Conservation (phyloP, 2,797 vertebrate species). For the Gastrophryne carolinensis region DNA sequence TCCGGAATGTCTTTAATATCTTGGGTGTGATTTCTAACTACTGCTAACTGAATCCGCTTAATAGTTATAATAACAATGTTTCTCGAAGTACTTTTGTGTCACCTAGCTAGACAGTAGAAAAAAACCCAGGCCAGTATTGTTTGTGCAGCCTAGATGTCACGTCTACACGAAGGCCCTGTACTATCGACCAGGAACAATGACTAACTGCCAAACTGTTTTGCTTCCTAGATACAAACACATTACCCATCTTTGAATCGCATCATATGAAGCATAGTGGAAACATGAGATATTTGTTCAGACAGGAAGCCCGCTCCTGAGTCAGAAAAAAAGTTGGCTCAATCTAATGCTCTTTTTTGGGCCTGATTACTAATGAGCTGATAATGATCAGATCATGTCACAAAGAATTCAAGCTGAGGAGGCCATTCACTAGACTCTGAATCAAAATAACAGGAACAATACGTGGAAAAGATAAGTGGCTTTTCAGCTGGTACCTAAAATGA, state of each 20-base stretch:
- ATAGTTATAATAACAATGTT: no score
- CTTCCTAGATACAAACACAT: conserved; percentile 34
- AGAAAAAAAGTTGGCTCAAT: conserved; percentile 41
- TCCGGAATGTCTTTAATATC: no score
- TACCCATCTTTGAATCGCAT: not conserved
- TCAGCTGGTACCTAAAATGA: conserved; percentile 20
- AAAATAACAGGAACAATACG: conserved; percentile 48
- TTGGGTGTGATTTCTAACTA: no score
- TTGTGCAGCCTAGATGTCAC: not conserved
- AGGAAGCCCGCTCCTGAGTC: conserved; percentile 46
- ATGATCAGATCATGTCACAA: conserved; percentile 46
- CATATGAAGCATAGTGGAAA: conserved; percentile 40
- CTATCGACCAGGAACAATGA: conserved; percentile 15
- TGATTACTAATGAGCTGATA: conserved; percentile 49
- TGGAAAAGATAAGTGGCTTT: conserved; percentile 45
- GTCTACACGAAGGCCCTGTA: not conserved
- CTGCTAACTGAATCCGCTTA: no score
- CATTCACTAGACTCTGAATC: conserved; percentile 37
- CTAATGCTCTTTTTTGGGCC: conserved; percentile 36
- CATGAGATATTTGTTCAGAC: conserved; percentile 30
- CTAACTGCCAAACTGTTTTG: conserved; percentile 4
- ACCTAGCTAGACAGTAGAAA: no score
- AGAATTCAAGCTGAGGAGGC: conserved; percentile 42
- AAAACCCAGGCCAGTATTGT: not conserved
- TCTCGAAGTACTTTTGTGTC: no score